Base-by-base conservation (phyloP, 2,797 vertebrate species). In the Acanthurus leucopareius region DNA sequence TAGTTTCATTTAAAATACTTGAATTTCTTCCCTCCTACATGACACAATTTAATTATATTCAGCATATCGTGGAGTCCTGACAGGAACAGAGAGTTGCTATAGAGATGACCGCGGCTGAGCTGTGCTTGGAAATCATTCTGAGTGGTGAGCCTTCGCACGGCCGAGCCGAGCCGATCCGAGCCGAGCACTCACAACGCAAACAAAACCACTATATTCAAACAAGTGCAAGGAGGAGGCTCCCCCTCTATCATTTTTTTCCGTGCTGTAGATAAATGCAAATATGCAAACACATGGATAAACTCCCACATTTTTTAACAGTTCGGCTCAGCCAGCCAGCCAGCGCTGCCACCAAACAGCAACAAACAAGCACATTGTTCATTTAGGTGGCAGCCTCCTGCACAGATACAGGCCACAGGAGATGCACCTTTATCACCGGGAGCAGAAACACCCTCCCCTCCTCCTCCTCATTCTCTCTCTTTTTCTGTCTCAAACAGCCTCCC, bases 41-140 rank as follows among this genome's bases (percentile, higher is more conserved):
- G 69, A 63, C 57, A 66, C 77, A 11, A 62, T 89, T 90, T 90
- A 91, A 92, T 91, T 88, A 86, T 84, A 91, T 83, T 73, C 84
- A 80, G 86, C 80, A 69, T 73, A 80, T 84, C 62, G 9, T 42
- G 20, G 53, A 84, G 78, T 44, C 80, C 81, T 79, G 77, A 79
- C 82, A 82, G 73, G 66, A 88, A 77, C 63, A 71, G 53, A 75
- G 83, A 90, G 92, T 93, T 94, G 91, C 94, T 93, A 93, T 94
- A 90, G 91, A 80, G 88, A 94, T 94, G 92, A 93, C 92, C 88
- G 87, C 66, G 45, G 77, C 69, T 62, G 79, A 84, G 80, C 83
- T 65, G 54, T 48, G 74, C 78, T 88, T 88, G 84, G 84, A 90
- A 87, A 90, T 86, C 76, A 53, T 87, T 87, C 81, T 77, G 80